phyloP scores from a whole-genome alignment of 1,140 invertebrate genomes.

The Latrodectus geometricus region DNA sequence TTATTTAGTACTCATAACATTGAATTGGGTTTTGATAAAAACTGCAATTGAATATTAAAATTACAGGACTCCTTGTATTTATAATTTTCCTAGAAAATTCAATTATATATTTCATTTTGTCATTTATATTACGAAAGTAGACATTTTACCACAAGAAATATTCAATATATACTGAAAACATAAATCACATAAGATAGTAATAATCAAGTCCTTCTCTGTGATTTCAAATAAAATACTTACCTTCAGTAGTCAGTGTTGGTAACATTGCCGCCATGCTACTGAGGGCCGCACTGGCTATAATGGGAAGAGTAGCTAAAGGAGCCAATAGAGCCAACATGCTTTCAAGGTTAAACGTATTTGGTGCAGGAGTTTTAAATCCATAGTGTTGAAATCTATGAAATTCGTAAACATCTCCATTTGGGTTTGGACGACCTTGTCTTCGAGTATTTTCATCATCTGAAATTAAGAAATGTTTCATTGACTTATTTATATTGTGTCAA shows the following conservation, averaged over 20 bases:
- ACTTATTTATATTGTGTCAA: no score
- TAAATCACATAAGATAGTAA: no score
- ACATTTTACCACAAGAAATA: no score
- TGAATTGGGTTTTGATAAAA: no score
- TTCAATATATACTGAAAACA: no score
- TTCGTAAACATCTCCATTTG: constrained; percentile 58
- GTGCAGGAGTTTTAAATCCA: constrained; percentile 52
- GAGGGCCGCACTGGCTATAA: constrained; percentile 63
- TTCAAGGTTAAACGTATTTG: constrained; percentile 38
- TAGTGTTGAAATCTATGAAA: constrained; percentile 62
- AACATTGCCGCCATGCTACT: constrained; percentile 63
- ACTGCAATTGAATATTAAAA: no score
- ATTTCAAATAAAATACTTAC: constrained; percentile 12
- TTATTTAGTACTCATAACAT: no score
- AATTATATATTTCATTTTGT: no score
- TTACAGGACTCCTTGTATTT: no score
- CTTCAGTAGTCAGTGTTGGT: constrained; percentile 55
- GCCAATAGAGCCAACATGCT: constrained; percentile 62
- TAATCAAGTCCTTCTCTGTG: not conserved
- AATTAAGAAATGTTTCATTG: no score
- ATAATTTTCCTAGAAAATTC: no score
- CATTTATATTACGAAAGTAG: no score
- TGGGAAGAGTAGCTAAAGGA: constrained; percentile 64
- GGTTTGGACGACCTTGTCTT: constrained; percentile 29
- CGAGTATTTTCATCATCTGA: not conserved